Base-by-base conservation (phyloP, 2,888 invertebrate species). In the Drosophila prolongata region DNA sequence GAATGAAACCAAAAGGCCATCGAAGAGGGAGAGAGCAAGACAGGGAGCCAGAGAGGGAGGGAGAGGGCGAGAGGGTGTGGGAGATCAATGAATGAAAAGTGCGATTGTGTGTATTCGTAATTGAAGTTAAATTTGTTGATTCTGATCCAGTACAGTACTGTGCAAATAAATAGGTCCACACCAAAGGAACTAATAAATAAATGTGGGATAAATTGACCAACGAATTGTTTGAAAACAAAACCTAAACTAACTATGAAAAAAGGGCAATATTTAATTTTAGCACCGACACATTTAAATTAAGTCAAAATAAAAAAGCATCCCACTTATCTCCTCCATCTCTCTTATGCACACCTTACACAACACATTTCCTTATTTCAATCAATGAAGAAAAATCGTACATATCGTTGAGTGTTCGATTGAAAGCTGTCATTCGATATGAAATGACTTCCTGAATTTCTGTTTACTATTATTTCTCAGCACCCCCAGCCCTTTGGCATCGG, bases 1-100 rank as follows among this genome's bases (percentile, higher is more conserved):
- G 87, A 79, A 79, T 69, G 59, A 50, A 78, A 52, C 69, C 52
- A 53, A 65, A 78, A 64, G 85, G 65, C 67, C 68, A 54, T 58
- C 66, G 60, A 69, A 35, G 35, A 49, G 49, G 49, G 49, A 14
- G 47, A 5, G 16, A 35, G 49, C 35, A 34, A 16, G 34, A 35
- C 11, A 35, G 35, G 11, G 34, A 24, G 42, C 6, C 14, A 11
- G 34, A 16, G 24, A 24, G 14, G 30, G 38, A 30, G 14, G 14
- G 34, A 43, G 37, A 9, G 40, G 4, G 24, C 40, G 11, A 30
- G 37, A 19, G 66, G 44, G 64, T 68, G 68, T 44, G 42, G 59
- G 35, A 50, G 65, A 65, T 65, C 65, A 67, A 65, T 67, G 66
- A 68, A 66, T 66, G 47, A 67, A 53, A 54, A 46, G 47, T 59